Evolutionary conservation across 2,888 invertebrate genomes (phyloP).

Genomic region (Gari tellinella): DNA sequence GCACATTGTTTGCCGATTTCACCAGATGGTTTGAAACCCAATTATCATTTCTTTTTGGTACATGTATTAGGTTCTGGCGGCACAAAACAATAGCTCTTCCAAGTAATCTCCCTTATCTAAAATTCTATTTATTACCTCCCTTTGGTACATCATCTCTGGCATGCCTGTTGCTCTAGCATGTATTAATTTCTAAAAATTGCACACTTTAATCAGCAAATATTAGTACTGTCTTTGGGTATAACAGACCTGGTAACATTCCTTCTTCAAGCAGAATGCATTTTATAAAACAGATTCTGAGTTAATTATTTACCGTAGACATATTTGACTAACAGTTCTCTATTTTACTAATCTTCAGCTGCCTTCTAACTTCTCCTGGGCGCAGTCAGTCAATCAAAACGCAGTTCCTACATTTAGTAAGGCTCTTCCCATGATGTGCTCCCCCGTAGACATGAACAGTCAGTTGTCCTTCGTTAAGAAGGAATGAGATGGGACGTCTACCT

Average conservation of each 20-base stretch:
- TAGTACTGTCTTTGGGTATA: slow-evolving; percentile 69
- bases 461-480: slow-evolving; percentile 59
- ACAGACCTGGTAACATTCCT: slow-evolving; percentile 52
- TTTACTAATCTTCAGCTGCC: slow-evolving; percentile 76
- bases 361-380: slow-evolving; percentile 68
- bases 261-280: slow-evolving; percentile 52
- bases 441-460: slow-evolving; percentile 53
- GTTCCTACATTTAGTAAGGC: slow-evolving; percentile 48
- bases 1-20: no score
- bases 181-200: slow-evolving; percentile 50
- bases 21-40: no score
- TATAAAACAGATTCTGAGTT: slow-evolving; percentile 43
- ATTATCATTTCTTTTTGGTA: no score
- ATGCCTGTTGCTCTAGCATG: slow-evolving; percentile 57
- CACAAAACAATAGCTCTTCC: no score
- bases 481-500: slow-evolving; percentile 14
- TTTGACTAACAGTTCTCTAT: slow-evolving; percentile 68
- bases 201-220: slow-evolving; percentile 71
- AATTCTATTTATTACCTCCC: background rate
- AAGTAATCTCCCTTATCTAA: no score
- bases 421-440: slow-evolving; percentile 56
- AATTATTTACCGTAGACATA: slow-evolving; percentile 49
- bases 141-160: slow-evolving; percentile 18
- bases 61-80: no score
- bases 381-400: slow-evolving; percentile 42